Conservation (phyloP, 2,888 invertebrate genomes). For the Syritta pipiens region DNA sequence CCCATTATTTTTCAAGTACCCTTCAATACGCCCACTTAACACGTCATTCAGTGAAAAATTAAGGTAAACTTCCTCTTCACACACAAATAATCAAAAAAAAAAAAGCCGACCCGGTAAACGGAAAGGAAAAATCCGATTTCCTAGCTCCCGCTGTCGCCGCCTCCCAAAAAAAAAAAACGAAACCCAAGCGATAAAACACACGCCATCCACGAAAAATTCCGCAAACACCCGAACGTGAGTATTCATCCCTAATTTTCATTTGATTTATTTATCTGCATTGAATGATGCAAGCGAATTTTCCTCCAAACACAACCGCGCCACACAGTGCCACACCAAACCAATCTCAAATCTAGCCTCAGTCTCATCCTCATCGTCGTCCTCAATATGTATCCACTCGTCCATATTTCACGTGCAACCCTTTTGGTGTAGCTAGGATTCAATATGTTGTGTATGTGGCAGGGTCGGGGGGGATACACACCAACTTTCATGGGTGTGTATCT, state of each 20-base stretch:
- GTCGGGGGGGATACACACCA: constrained; percentile 60
- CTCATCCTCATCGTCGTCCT: not conserved
- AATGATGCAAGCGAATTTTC: constrained; percentile 49
- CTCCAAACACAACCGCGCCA: not conserved
- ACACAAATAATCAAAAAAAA: too few relatives aligned
- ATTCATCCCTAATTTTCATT: constrained; percentile 48
- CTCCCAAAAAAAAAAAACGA: not conserved
- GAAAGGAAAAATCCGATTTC: not conserved
- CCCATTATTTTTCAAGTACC: not conserved
- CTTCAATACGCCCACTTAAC: not conserved
- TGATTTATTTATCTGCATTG: constrained; percentile 59
- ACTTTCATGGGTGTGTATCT: constrained; percentile 61
- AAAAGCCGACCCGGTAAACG: too few relatives aligned
- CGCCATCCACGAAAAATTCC: too few relatives aligned
- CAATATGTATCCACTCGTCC: constrained; percentile 20
- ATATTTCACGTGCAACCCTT: constrained; percentile 73
- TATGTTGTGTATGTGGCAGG: too few relatives aligned
- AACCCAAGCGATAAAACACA: too few relatives aligned
- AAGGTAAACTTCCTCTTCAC: too few relatives aligned
- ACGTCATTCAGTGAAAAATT: constrained; percentile 3
- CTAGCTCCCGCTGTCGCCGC: not conserved
- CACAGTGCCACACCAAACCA: constrained; percentile 17
- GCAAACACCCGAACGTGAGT: constrained; percentile 24
- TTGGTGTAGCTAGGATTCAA: constrained; percentile 75
- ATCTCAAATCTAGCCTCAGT: not conserved